These are phyloP conservation scores for Solenopsis fugax DNA, from an alignment of 1,140 invertebrate genomes.

Conservation along the genomic window DNA sequence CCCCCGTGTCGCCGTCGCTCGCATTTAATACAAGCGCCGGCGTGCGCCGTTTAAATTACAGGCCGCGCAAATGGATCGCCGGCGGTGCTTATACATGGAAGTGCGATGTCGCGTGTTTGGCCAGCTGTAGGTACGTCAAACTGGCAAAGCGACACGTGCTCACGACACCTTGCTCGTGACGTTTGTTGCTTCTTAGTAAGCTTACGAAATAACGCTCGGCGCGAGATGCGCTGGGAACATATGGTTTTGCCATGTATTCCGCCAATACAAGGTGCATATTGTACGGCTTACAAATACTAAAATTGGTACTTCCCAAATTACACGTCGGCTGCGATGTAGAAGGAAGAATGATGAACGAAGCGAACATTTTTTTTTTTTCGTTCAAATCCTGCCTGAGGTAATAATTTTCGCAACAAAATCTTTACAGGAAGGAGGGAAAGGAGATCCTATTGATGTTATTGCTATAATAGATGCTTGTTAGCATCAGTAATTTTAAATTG, in stretches of 20 bases:
- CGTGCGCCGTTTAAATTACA: constrained; percentile 67
- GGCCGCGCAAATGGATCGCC: constrained; percentile 61
- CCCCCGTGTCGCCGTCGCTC: constrained; percentile 47
- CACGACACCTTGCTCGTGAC: constrained; percentile 48
- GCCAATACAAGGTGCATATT: background rate
- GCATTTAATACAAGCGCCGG: constrained; percentile 55
- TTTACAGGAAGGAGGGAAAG: no score
- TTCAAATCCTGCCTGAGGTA: no score
- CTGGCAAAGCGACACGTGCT: constrained; percentile 54
- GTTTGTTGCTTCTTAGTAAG: constrained; percentile 53
- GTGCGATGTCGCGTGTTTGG: constrained; percentile 68
- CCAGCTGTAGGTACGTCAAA: constrained; percentile 61
- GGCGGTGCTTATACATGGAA: constrained; percentile 51
- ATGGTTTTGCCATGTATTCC: background rate
- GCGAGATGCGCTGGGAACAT: background rate
- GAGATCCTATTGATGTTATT: no score
- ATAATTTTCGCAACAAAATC: no score
- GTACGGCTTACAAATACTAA: background rate
- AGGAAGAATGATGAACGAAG: background rate
- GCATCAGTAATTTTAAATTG: no score
- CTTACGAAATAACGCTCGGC: constrained; percentile 26
- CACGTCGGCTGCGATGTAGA: background rate
- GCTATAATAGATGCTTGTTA: no score
- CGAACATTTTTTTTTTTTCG: background rate
- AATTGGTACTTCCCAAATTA: background rate